Conservation (phyloP, 2,797 vertebrate genomes). For the Gephyroberyx darwinii region DNA sequence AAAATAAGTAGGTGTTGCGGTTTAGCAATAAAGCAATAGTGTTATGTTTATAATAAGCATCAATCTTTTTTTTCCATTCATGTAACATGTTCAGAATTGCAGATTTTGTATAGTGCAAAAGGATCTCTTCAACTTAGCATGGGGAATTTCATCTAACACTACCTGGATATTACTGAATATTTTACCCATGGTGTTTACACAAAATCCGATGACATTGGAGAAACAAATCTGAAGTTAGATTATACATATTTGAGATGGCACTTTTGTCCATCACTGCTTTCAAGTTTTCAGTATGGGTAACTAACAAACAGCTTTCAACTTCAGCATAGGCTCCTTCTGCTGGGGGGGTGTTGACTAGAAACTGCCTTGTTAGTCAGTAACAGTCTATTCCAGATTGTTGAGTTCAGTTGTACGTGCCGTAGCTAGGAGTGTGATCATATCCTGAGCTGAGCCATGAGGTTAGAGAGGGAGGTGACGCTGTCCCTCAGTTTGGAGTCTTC, state of each 20-base stretch:
- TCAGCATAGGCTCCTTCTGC: constrained; percentile 2
- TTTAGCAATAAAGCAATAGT: not conserved
- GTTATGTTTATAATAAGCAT: not conserved
- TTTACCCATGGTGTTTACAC: not conserved
- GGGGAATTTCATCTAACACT: not conserved
- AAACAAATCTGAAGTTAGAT: constrained; percentile 10
- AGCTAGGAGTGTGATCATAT: constrained; percentile 72
- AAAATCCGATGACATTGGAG: not conserved
- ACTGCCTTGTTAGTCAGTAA: not conserved
- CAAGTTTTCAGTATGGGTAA: not conserved
- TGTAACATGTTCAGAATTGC: not conserved
- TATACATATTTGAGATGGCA: not conserved
- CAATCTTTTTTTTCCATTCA: not conserved
- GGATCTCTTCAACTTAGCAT: not conserved
- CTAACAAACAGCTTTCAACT: not conserved
- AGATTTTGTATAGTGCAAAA: not conserved
- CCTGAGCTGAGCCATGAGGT: constrained; percentile 87
- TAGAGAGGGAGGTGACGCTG: constrained; percentile 84
- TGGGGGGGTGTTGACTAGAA: not conserved
- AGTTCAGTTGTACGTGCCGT: not conserved
- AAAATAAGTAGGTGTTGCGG: constrained; percentile 6
- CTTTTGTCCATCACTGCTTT: constrained; percentile 1
- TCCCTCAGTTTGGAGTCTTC: constrained; percentile 85
- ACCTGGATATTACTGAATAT: not conserved
- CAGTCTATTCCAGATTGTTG: not conserved